Evolutionary conservation across 2,888 invertebrate species (phyloP), one percentile per base, ranked within the genome.

Genomic region (Mycalesis mineus): DNA sequence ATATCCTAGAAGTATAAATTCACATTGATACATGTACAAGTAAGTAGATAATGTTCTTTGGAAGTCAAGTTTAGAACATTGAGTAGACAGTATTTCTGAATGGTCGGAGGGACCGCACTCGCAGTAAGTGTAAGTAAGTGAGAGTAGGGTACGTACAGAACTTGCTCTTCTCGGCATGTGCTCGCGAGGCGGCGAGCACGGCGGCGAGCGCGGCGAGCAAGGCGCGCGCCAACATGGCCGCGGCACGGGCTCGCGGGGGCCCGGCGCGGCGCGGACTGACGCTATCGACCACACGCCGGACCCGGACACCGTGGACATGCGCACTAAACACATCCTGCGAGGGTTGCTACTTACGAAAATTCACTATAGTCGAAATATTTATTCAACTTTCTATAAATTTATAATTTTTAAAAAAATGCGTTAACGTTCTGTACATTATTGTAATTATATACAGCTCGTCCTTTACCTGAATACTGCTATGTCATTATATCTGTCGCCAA

Each of bases 111-210:
- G 36, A 11, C 36, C 4, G 11, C 11, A 11, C 11, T 36, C 11
- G 11, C 4, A 11, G 1, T 36, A 11, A 11, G 36, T 9, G 11
- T 9, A 11, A 36, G 44, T 29, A 44, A 29, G 29, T 9, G 37
- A n/a, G 31, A 22, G 15, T 15, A 7, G 17, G 39, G 42, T 61
- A 90, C 90, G 89, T 77, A 90, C 90, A 90, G 83, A 90, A 90
- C 73, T 90, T 90, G 82, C 90, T 90, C 73, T 90, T 90, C 82
- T 90, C 90, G 58, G 88, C 90, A 74, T 81, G 72, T 69, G 72
- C 72, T 73, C 70, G 64, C 68, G 71, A 71, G 62, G 76, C 69
- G 61, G 75, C 77, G 64, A 83, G 75, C 64, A 84, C 70, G 71
- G 80, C 81, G 74, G 72, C 72, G 65, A 77, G 75, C 74, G 82